A percentile compares a stretch with the other conserved stretches of the same genome.
These are phyloP conservation scores for Oncorhynchus clarkii DNA, from an alignment of 2,113 vertebrate genomes.

Conservation along the genomic window DNA sequence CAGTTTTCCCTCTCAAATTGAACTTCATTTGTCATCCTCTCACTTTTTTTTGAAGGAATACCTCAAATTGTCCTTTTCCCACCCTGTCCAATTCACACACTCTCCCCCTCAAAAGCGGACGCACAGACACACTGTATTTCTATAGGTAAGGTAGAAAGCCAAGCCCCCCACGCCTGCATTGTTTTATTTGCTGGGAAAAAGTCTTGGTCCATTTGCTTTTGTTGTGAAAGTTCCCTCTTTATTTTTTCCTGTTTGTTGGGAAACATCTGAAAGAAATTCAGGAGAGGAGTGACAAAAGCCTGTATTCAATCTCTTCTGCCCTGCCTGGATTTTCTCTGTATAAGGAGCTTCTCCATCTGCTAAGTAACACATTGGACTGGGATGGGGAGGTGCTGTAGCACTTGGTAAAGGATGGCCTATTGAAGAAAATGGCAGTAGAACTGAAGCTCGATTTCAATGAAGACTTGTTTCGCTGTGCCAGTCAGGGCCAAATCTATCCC, in stretches of 20 bases:
- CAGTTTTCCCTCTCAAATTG: not conserved
- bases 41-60: no score
- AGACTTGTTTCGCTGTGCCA: conserved; percentile 34
- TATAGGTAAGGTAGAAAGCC: conserved; percentile 70
- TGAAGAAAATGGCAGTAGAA: conserved; percentile 34
- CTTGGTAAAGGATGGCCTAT: conserved; percentile 24
- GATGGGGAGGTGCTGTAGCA: conserved; percentile 16
- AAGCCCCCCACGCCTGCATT: conserved; percentile 60
- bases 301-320: conserved; percentile 64
- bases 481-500: conserved; percentile 39
- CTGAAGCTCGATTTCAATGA: conserved; percentile 44
- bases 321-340: conserved; percentile 56
- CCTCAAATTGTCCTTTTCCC: conserved; percentile 5
- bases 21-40: not conserved
- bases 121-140: conserved; percentile 62
- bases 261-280: conserved; percentile 80
- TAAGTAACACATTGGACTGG: conserved; percentile 36
- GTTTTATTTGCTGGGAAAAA: conserved; percentile 71
- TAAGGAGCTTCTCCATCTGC: conserved; percentile 64
- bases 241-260: conserved; percentile 78
- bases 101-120: conserved; percentile 34
- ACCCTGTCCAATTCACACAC: conserved; percentile 10
- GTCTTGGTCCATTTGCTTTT: conserved; percentile 73
- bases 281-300: conserved; percentile 67
- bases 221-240: conserved; percentile 61